Conservation (phyloP, 30 jellyfish, hydroid and myxozoan species). For the Phacellophora camtschatica region DNA sequence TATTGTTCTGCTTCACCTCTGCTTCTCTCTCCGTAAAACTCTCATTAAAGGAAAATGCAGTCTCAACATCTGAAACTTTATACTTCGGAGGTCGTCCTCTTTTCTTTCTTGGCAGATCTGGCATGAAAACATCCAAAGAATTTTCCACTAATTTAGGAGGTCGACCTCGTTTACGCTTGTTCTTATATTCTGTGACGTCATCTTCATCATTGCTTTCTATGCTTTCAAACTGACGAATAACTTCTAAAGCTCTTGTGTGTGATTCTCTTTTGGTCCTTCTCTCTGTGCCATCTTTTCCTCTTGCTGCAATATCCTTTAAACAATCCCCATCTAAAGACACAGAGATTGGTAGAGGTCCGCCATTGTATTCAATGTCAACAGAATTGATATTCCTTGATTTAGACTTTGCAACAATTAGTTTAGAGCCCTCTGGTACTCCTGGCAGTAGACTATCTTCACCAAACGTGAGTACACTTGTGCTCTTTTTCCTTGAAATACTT, state of each 20-base stretch:
- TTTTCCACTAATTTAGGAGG: conserved; percentile 10
- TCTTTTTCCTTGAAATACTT: background rate
- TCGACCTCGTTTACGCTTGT: conserved; percentile 23
- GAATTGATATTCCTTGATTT: background rate
- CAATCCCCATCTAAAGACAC: conserved; percentile 4
- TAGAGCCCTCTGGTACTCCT: background rate
- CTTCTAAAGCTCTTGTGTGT: background rate
- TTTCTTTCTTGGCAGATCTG: conserved; percentile 9
- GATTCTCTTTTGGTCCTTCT: background rate
- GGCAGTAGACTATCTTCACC: background rate
- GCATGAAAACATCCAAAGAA: background rate
- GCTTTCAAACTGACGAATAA: too few species aligned
- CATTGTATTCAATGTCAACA: background rate
- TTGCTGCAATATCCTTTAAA: conserved; percentile 20
- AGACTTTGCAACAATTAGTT: too few species aligned
- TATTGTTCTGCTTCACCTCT: too few species aligned
- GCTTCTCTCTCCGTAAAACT: too few species aligned
- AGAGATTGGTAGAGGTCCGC: conserved; percentile 24
- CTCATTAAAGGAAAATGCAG: too few species aligned
- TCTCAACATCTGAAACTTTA: too few species aligned
- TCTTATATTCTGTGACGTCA: too few species aligned
- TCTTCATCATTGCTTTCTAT: too few species aligned
- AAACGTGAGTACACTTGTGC: background rate
- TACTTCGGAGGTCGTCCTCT: conserved; percentile 25
- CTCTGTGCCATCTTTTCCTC: conserved; percentile 18